phyloP scores from a whole-genome alignment of 2,797 vertebrate species.

The Anniella stebbinsi region DNA sequence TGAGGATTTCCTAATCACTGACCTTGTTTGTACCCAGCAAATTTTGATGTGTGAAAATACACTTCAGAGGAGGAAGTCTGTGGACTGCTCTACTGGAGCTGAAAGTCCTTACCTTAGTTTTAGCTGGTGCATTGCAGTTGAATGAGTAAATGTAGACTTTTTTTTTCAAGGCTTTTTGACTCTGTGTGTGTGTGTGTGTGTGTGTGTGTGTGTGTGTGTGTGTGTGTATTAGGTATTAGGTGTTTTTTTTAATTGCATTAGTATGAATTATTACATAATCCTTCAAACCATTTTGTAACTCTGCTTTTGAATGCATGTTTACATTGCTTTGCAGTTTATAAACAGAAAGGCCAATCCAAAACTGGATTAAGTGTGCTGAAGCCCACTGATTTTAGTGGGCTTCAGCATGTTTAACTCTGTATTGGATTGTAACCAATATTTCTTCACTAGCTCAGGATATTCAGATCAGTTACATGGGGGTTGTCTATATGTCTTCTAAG shows the following conservation, averaged over 20 bases:
- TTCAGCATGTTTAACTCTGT: neutral
- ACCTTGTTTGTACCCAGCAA: neutral
- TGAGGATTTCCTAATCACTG: constrained; percentile 36
- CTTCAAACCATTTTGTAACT: neutral
- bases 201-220: neutral
- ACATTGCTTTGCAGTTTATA: neutral
- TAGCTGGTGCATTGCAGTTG: neutral
- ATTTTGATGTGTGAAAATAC: neutral
- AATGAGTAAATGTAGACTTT: neutral
- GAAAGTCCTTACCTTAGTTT: neutral
- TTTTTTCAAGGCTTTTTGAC: neutral
- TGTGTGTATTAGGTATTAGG: too few relatives aligned
- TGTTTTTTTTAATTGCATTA: neutral
- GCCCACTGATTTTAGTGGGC: neutral
- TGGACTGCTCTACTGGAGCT: neutral
- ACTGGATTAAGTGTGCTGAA: neutral
- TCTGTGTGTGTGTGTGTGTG: neutral
- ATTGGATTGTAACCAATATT: neutral
- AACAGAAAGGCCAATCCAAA: neutral
- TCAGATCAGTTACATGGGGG: neutral
- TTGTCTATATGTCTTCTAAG: too few relatives aligned
- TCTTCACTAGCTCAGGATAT: neutral
- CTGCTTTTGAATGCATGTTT: neutral
- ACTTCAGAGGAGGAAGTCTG: constrained; percentile 32
- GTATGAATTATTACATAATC: neutral